Conservation (phyloP, 2,888 invertebrate genomes). For the Cerastoderma edule region DNA sequence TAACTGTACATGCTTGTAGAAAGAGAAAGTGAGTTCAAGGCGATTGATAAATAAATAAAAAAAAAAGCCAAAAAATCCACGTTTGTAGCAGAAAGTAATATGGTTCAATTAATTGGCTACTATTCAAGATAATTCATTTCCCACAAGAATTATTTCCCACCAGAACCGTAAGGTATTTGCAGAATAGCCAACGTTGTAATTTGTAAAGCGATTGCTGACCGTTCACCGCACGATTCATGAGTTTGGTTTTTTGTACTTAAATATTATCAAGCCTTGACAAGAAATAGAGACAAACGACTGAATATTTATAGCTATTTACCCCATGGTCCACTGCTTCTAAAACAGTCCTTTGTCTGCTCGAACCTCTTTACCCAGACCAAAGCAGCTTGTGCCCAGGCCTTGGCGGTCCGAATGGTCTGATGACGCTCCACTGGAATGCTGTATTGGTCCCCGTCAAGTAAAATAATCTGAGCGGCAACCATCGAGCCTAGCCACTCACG, state of each 20-base stretch:
- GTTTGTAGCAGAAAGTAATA: no score
- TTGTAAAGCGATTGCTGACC: background rate
- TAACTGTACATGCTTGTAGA: background rate
- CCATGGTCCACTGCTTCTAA: background rate
- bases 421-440: background rate
- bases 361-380: background rate
- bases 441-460: background rate
- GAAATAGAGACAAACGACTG: no score
- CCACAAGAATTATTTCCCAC: no score
- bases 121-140: no score
- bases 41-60: background rate
- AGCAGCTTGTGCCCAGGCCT: background rate
- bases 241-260: no score
- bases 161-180: no score
- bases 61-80: no score
- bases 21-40: background rate
- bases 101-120: no score
- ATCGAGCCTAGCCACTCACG: background rate
- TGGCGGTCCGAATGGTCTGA: background rate
- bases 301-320: no score
- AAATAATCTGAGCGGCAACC: constrained; percentile 2
- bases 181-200: no score
- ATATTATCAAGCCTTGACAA: no score
- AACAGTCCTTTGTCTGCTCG: constrained; percentile 1
- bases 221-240: no score